phyloP scores from a whole-genome alignment of 2,888 invertebrate genomes.

The Epirrhoe alternata region DNA sequence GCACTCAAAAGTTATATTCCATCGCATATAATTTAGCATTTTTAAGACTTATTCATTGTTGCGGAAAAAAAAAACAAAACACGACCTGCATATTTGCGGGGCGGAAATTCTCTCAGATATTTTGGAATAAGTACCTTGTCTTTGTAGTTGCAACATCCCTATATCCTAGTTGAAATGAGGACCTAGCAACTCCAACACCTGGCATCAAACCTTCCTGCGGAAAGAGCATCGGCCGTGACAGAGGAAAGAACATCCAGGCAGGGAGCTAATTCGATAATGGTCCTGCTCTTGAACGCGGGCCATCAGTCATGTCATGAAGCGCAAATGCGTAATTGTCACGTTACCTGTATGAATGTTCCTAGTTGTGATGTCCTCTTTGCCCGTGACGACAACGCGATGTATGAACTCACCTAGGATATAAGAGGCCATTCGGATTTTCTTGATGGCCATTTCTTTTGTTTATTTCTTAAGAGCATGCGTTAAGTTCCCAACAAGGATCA shows the following conservation, averaged over 20 bases:
- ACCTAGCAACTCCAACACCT: slow-evolving; percentile 23
- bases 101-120: too few relatives aligned
- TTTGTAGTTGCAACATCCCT: too few relatives aligned
- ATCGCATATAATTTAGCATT: too few relatives aligned
- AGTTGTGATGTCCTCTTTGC: slow-evolving; percentile 9
- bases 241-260: slow-evolving; percentile 79
- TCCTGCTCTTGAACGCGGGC: slow-evolving; percentile 75
- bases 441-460: too few relatives aligned
- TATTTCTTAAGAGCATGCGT: too few relatives aligned
- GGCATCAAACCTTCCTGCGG: slow-evolving; percentile 42
- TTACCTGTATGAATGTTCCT: slow-evolving; percentile 35
- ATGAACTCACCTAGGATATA: not conserved
- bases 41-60: too few relatives aligned
- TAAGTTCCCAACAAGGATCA: too few relatives aligned
- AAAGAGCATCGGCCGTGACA: slow-evolving; percentile 78
- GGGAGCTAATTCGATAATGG: slow-evolving; percentile 82
- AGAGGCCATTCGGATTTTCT: not conserved
- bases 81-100: too few relatives aligned
- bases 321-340: slow-evolving; percentile 45
- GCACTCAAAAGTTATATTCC: too few relatives aligned
- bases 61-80: too few relatives aligned
- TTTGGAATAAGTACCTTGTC: too few relatives aligned
- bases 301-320: slow-evolving; percentile 69
- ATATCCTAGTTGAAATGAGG: too few relatives aligned
- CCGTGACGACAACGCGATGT: not conserved